Evolutionary conservation across 2,113 vertebrate species (phyloP).

Genomic region (Aptenodytes forsteri): DNA sequence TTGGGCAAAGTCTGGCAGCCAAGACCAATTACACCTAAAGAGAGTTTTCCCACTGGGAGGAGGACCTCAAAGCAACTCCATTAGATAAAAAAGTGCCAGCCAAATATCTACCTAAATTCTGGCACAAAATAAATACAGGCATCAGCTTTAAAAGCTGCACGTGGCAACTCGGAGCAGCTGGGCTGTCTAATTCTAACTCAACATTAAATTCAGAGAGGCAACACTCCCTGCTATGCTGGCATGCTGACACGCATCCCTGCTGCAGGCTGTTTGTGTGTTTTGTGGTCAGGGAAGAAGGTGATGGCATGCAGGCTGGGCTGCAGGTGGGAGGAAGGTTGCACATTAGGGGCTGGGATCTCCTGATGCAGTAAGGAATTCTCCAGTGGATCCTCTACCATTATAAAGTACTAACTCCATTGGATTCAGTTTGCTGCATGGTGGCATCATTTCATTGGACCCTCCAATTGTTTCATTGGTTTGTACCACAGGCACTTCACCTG

Average conservation of each 20-base stretch:
- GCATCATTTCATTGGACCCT: not conserved
- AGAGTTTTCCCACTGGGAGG: not conserved
- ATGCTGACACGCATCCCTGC: not conserved
- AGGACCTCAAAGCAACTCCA: not conserved
- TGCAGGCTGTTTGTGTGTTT: not conserved
- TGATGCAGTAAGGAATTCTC: not conserved
- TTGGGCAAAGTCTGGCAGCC: not conserved
- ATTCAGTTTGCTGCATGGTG: not conserved
- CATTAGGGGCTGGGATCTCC: not conserved
- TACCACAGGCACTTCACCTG: not conserved
- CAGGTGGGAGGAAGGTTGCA: not conserved
- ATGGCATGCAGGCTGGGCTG: rapidly evolving
- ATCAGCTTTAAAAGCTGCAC: not conserved
- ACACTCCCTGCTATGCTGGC: not conserved
- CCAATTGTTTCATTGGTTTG: not conserved
- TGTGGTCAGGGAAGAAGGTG: not conserved
- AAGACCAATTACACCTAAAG: not conserved
- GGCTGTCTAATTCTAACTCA: not conserved
- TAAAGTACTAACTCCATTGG: not conserved
- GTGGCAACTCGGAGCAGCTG: not conserved
- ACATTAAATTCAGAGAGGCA: not conserved
- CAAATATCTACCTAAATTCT: not conserved
- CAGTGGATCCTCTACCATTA: not conserved
- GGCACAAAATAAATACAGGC: not conserved
- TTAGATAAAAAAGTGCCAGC: not conserved